A percentile compares a stretch with the other conserved stretches of the same genome.
These are phyloP conservation scores for Drosophila murphyi DNA, from an alignment of 1,140 invertebrate genomes.

Conservation along the genomic window DNA sequence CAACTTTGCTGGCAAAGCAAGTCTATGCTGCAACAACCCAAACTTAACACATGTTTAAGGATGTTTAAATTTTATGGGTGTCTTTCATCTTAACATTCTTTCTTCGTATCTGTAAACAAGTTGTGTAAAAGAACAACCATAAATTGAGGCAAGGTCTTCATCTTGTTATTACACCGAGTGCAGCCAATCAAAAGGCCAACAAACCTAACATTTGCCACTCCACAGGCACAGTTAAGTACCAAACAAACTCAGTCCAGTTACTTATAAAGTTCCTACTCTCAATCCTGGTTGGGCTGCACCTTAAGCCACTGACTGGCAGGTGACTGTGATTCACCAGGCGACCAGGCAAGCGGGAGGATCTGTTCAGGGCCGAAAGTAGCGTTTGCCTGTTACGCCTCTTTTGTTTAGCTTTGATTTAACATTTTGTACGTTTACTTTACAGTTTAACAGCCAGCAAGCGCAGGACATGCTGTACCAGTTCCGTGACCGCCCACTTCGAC, in stretches of 20 bases:
- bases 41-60: not conserved
- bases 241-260: slow-evolving; percentile 42
- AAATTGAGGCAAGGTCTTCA: not conserved
- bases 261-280: slow-evolving; percentile 13
- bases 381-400: slow-evolving; percentile 68
- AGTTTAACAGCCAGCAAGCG: slow-evolving; percentile 74
- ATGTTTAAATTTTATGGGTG: no score
- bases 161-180: slow-evolving; percentile 10
- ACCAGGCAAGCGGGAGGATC: not conserved
- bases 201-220: slow-evolving; percentile 37
- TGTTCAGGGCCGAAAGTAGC: slow-evolving; percentile 3
- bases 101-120: not conserved
- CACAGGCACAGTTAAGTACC: slow-evolving; percentile 30
- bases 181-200: slow-evolving; percentile 9
- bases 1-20: no score
- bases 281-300: slow-evolving; percentile 30
- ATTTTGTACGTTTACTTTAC: slow-evolving; percentile 82
- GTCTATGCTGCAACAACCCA: not conserved
- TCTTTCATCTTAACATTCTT: no score
- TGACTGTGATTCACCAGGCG: not conserved
- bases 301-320: slow-evolving; percentile 39
- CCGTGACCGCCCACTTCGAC: not conserved
- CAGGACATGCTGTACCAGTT: slow-evolving; percentile 53
- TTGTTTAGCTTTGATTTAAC: slow-evolving; percentile 83
- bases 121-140: no score